Evolutionary conservation across 37 sponge, comb jelly and placozoan genomes (phyloP), one percentile per base, ranked within the genome.

Genomic region (Spongilla lacustris): DNA sequence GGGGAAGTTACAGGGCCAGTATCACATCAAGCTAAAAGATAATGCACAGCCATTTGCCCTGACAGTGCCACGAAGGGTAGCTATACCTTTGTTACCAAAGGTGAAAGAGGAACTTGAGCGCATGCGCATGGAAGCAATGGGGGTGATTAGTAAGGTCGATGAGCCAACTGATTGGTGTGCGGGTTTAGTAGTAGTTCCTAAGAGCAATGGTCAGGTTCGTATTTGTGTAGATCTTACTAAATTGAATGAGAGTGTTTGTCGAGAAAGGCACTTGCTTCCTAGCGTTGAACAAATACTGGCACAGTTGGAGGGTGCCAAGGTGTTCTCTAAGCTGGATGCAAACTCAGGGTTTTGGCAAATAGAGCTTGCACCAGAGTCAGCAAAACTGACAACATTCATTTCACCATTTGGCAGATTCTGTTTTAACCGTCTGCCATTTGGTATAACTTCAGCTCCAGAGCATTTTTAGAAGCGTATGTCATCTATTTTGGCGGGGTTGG

Each of bases 281-380:
- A 36, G 84, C n/a, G 89, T 81, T 23, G 84, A 89, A 73, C 82
- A 89, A 41, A 82, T 50, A 2, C 69, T 89, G 1, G 77, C 84
- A 0, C 73, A 81, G 28, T 21, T 89, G 9, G 75, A 50, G 29
- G 84, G 84, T 34, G 75, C 66, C 2, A 69, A 70, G 48, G 82
- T 81, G 5, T 81, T 82, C 68, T 82, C 88, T 1, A 88, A 88
- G 71, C 77, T 88, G 1, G 88, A 88, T 49, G 76, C 82, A 26
- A 81, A 83, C 68, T 82, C 83, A 2, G 84, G 89, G 6, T 89
- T 82, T 30, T 89, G 89, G 89, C 84, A 89, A 27, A 69, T 83
- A 8, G 73, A 69, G 19, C 68, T 89, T 3, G 46, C 87, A 32
- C 41, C 73, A 14, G 68, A 69, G 46, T 77, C 84, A 68, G 33